Base-by-base conservation (phyloP, 2,113 vertebrate species). In the Cacatua alba region DNA sequence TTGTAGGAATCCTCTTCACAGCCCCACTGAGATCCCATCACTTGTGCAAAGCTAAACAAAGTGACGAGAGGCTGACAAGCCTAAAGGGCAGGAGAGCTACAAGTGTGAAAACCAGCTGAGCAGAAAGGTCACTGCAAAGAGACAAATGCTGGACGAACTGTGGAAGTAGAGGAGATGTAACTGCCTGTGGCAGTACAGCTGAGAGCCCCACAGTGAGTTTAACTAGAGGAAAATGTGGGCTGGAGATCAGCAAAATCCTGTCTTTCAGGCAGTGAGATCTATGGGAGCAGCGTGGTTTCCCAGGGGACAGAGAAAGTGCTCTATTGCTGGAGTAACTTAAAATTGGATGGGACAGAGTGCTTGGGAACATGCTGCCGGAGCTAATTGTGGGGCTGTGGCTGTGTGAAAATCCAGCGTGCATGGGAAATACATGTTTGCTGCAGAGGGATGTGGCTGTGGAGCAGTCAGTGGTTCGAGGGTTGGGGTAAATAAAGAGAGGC, bases 301-400 rank as follows among this genome's bases (percentile, higher is more conserved):
- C 95, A 94, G 28, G 91, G 92, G 95, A 94, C 63, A 60, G 29
- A 79, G 80, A 69, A 31, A 72, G 74, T 0, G 1, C 94, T 90
- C 93, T 94, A 39, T 92, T 96, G 92, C 94, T 94, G 93, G 93
- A 92, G 85, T 64, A 88, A 93, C 90, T 96, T 97, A 96, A 97
- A 95, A 96, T 94, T 95, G 95, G 95, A 96, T 88, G 86, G 94
- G 96, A 96, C 95, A 82, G 80, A 89, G 88, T 91, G 91, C 95
- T 97, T 97, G 97, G 95, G 97, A 97, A 97, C 94, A 70, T 49
- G 79, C 82, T 94, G 90, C 62, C 72, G 90, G 90, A 92, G 82
- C 92, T 96, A 88, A 91, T 64, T 72, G 88, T 90, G 92, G 88
- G 88, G 23, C 9, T 67, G 83, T 33, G 91, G 26, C 94, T 96